Evolutionary conservation across 92 coral and sea anemone species (phyloP).

Genomic region (Epizoanthus rinbou): DNA sequence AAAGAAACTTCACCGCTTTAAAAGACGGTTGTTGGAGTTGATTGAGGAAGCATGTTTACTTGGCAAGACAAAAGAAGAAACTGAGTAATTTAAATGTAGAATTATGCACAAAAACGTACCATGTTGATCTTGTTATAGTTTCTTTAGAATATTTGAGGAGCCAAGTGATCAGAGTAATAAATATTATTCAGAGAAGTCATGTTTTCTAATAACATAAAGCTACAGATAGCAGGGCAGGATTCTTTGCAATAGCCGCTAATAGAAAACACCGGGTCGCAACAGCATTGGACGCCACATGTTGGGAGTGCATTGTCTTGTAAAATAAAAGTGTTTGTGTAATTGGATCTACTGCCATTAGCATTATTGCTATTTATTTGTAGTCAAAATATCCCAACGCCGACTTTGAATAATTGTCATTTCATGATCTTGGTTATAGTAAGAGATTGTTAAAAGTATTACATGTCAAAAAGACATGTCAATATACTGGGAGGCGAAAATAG

Average conservation of each 20-base stretch:
- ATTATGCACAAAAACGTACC: too few relatives aligned
- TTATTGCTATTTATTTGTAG: slow-evolving; percentile 6
- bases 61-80: too few relatives aligned
- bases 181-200: too few relatives aligned
- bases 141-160: too few relatives aligned
- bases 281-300: slow-evolving; percentile 4
- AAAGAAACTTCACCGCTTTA: too few relatives aligned
- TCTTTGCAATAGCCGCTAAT: not conserved
- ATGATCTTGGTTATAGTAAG: not conserved
- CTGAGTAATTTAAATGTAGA: too few relatives aligned
- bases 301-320: slow-evolving; percentile 17
- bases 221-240: not conserved
- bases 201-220: not conserved
- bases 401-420: not conserved
- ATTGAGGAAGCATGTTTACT: too few relatives aligned
- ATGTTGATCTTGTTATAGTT: too few relatives aligned
- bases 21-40: too few relatives aligned
- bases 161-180: too few relatives aligned
- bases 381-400: not conserved
- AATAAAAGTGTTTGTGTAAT: not conserved
- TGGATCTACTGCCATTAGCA: not conserved
- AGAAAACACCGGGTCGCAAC: not conserved
- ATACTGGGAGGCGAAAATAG: not conserved
- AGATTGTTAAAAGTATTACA: not conserved
- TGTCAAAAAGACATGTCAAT: not conserved